Evolutionary conservation across 2,888 invertebrate genomes (phyloP).

Genomic region (Andrena hattorfiana): DNA sequence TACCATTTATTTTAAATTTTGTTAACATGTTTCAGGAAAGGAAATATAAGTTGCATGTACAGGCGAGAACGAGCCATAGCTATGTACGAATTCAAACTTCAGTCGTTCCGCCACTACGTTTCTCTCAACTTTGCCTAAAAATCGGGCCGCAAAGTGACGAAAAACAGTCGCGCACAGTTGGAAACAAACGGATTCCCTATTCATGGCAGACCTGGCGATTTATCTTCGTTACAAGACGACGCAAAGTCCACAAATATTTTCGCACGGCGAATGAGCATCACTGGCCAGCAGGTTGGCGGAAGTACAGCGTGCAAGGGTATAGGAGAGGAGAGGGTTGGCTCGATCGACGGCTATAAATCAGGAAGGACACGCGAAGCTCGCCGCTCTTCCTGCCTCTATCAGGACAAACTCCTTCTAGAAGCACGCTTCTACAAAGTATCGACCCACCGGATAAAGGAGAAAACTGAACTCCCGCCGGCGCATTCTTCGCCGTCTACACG

Average conservation of each 20-base stretch:
- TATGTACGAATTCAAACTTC: background rate
- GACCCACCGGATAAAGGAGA: conserved; percentile 58
- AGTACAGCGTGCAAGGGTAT: conserved; percentile 28
- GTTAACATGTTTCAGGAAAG: background rate
- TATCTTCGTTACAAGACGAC: conserved; percentile 43
- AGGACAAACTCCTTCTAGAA: conserved; percentile 67
- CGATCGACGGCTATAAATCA: conserved; percentile 73
- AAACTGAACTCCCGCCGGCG: conserved; percentile 42
- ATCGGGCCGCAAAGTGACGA: background rate
- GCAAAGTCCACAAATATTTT: conserved; percentile 38
- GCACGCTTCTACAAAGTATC: conserved; percentile 63
- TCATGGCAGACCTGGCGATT: conserved; percentile 33
- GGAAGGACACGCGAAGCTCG: conserved; percentile 73
- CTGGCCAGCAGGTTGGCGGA: conserved; percentile 59
- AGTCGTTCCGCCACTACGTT: background rate
- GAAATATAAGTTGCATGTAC: too few species aligned
- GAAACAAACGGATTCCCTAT: conserved; percentile 32
- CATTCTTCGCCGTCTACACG: conserved; percentile 48
- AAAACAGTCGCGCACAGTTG: conserved; percentile 8
- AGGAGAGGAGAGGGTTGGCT: conserved; percentile 45
- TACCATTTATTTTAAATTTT: background rate
- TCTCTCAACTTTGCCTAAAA: background rate
- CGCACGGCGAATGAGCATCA: conserved; percentile 51
- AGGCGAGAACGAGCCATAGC: background rate
- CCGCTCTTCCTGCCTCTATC: conserved; percentile 61